Conservation (phyloP, 2,888 invertebrate genomes). For the Anarsia innoxiella region DNA sequence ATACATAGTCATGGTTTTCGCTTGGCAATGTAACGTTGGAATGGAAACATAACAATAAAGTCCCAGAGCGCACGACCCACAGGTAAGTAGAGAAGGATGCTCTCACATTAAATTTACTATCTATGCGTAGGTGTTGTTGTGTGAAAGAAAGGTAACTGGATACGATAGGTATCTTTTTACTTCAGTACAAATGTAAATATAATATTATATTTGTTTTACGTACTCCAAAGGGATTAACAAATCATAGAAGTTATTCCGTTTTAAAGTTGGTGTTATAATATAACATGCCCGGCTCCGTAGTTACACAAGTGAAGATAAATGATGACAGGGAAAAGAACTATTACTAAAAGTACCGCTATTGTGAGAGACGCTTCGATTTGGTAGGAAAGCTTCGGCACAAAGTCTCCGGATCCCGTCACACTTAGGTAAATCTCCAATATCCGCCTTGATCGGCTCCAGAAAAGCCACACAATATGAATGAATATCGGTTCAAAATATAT, state of each 20-base stretch:
- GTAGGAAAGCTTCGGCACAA: conserved; percentile 47
- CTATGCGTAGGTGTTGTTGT: conserved; percentile 9
- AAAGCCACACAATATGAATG: conserved; percentile 34
- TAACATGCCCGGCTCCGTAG: too few relatives aligned
- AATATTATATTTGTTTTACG: neutral
- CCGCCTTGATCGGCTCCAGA: conserved; percentile 50
- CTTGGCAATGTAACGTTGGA: conserved; percentile 9
- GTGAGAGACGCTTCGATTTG: conserved; percentile 39
- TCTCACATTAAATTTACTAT: conserved; percentile 16
- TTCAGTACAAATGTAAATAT: too few relatives aligned
- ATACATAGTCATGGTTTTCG: conserved; percentile 9
- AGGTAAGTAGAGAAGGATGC: conserved; percentile 18
- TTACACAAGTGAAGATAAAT: too few relatives aligned
- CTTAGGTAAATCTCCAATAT: conserved; percentile 67
- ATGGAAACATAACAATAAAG: conserved; percentile 15
- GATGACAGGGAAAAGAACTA: conserved; percentile 38
- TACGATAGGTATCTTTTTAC: too few relatives aligned
- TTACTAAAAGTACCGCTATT: conserved; percentile 48
- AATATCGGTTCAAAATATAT: conserved; percentile 25
- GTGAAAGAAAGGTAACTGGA: conserved; percentile 8
- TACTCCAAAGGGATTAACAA: conserved; percentile 5
- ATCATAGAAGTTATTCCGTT: too few relatives aligned
- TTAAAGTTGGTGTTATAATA: too few relatives aligned
- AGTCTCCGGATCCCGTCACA: conserved; percentile 59
- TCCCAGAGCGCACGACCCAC: conserved; percentile 17